These are phyloP conservation scores for Saccostrea glomerata DNA, from an alignment of 1,140 invertebrate species.

Conservation along the genomic window DNA sequence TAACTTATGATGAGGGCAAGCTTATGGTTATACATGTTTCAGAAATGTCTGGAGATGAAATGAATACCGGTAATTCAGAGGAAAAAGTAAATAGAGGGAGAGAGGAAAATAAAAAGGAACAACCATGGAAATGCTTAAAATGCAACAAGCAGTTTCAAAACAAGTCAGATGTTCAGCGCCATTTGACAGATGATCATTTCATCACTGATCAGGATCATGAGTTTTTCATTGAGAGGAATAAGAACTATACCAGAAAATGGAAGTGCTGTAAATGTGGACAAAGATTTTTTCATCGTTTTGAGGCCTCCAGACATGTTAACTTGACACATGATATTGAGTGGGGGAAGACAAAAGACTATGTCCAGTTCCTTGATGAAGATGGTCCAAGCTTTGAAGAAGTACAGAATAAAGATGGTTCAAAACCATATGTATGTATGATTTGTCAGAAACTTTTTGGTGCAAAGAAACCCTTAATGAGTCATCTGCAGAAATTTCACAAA, in stretches of 20 bases:
- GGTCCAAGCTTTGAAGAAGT: background rate
- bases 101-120: background rate
- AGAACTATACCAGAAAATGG: conserved; percentile 16
- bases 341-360: conserved; percentile 29
- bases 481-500: conserved; percentile 32
- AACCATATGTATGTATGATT: conserved; percentile 21
- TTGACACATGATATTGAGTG: conserved; percentile 16
- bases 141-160: conserved; percentile 25
- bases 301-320: conserved; percentile 9
- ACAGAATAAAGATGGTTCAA: background rate
- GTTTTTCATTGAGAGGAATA: conserved; percentile 32
- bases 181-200: conserved; percentile 34
- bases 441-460: conserved; percentile 19
- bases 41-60: conserved; percentile 3
- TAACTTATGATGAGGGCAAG: background rate
- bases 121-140: background rate
- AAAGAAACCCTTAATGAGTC: conserved; percentile 15
- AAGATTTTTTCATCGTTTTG: conserved; percentile 33
- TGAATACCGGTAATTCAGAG: background rate
- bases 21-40: conserved; percentile 15
- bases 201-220: conserved; percentile 37
- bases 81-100: background rate
- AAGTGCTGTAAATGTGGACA: conserved; percentile 22
- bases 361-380: conserved; percentile 32
- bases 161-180: background rate